Evolutionary conservation across 2,797 vertebrate species (phyloP), one percentile per base, ranked within the genome.

Genomic region (Falco naumanni): DNA sequence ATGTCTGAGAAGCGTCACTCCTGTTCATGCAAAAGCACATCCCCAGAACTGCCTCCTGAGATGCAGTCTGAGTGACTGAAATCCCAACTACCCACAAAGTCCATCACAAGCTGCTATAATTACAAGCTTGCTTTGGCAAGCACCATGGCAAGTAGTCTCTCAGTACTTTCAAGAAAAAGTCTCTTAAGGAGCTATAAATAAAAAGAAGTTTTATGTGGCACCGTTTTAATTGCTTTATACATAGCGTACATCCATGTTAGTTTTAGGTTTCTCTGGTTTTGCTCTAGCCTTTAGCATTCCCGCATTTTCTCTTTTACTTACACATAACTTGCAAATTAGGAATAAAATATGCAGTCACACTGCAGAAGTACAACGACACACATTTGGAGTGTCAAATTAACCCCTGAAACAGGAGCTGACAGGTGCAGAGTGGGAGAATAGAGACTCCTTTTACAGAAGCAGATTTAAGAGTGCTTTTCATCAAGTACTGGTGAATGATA

Each of bases 151-250:
- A 95, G 72, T 22, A 65, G 28, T 51, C 59, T 50, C 64, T 21
- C 48, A 15, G 26, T 74, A 25, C 71, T 90, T 88, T 87, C 64
- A 61, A 92, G 84, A 80, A 95, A 76, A 95, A 84, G 59, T 92
- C 84, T 92, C 77, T 82, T 65, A 68, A 70, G 75, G 63, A 93
- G 90, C 74, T 94, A 54, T 84, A 95, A 94, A 95, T 96, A 93
- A 89, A 91, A 69, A 89, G 69, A 75, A 94, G 71, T 72, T 89
- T 91, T 45, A 45, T 59, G 76, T 56, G 84, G 63, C 63, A 81
- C 33, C 2, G 16, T 45, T 89, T 93, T 48, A 79, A 81, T 50
- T 56, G 59, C 85, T 84, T 82, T 50, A 74, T 5, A 72, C n/a
- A 7, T 0, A 65, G 69, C n/a, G 29, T 7, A 56, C 57, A 22